These are phyloP conservation scores for Lacerta bilineata DNA, from an alignment of 2,797 vertebrate species.

Conservation along the genomic window DNA sequence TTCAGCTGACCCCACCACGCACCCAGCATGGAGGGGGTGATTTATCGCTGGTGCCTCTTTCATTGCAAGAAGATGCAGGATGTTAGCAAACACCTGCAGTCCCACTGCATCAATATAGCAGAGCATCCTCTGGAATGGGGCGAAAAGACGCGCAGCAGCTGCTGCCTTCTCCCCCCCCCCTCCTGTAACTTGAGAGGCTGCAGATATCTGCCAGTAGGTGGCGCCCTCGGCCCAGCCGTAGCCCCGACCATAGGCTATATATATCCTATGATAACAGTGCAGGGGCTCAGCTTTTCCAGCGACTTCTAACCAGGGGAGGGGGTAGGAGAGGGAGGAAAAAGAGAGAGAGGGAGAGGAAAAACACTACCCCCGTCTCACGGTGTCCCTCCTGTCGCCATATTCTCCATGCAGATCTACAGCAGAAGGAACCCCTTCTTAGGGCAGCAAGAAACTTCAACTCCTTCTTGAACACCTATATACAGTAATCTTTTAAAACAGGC, in stretches of 20 bases:
- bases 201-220: constrained; percentile 38
- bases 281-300: constrained; percentile 74
- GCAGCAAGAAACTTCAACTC: constrained; percentile 35
- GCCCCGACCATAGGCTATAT: constrained; percentile 79
- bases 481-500: background rate
- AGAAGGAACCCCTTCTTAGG: constrained; percentile 3
- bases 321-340: constrained; percentile 21
- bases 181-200: constrained; percentile 26
- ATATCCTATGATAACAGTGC: constrained; percentile 64
- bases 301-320: constrained; percentile 42
- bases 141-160: background rate
- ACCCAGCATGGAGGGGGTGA: background rate
- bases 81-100: constrained; percentile 17
- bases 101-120: constrained; percentile 20
- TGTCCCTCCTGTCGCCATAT: constrained; percentile 72
- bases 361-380: background rate
- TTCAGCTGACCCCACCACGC: background rate
- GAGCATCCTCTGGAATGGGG: background rate
- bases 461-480: background rate
- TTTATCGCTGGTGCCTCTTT: background rate
- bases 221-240: constrained; percentile 8
- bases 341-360: constrained; percentile 4
- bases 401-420: constrained; percentile 60
- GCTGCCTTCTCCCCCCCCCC: background rate
- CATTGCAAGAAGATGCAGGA: background rate